A percentile compares a stretch with the other conserved stretches of the same genome.
These are phyloP conservation scores for Apodemia hepburni DNA, from an alignment of 2,888 invertebrate genomes.

Conservation along the genomic window DNA sequence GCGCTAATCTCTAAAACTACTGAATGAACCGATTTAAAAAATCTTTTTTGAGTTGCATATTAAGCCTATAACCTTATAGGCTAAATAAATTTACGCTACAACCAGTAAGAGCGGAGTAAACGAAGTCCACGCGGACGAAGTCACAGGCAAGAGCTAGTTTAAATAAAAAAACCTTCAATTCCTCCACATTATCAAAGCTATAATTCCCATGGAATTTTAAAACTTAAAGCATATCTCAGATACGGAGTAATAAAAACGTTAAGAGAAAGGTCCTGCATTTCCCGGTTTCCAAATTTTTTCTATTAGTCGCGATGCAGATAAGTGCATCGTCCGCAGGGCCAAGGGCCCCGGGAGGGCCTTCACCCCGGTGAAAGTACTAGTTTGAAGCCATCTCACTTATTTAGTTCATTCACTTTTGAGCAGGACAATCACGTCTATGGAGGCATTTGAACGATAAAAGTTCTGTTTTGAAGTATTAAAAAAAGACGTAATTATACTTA, in stretches of 20 bases:
- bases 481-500: neutral
- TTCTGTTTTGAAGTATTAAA: neutral
- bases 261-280: constrained; percentile 21
- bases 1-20: too few species aligned
- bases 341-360: constrained; percentile 58
- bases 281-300: constrained; percentile 26
- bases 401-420: constrained; percentile 70
- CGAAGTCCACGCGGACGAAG: too few species aligned
- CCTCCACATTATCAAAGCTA: too few species aligned
- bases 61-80: too few species aligned
- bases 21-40: too few species aligned
- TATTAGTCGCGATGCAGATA: constrained; percentile 49
- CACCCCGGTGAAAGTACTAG: constrained; percentile 72
- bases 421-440: constrained; percentile 34
- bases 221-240: too few species aligned
- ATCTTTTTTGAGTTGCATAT: too few species aligned
- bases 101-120: too few species aligned
- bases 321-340: constrained; percentile 52
- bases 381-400: constrained; percentile 65
- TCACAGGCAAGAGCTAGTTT: too few species aligned
- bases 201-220: too few species aligned
- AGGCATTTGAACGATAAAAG: constrained; percentile 28
- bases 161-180: too few species aligned
- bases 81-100: too few species aligned
- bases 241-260: neutral